Percentiles rank a stretch among this genome's conserved stretches.
Evolutionary conservation across 2,113 vertebrate species (phyloP).

Genomic region (Gobio gobio): DNA sequence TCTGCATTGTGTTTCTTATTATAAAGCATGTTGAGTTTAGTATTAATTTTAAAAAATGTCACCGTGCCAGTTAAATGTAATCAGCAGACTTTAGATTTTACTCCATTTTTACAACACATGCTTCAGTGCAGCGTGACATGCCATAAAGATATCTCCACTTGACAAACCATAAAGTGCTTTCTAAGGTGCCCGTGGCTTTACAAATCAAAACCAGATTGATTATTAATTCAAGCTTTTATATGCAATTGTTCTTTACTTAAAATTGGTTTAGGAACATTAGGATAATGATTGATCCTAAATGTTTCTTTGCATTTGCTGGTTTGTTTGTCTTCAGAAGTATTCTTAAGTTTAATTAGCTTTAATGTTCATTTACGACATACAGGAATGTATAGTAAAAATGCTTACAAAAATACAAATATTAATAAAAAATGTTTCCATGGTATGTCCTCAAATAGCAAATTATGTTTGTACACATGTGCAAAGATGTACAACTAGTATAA

Average conservation of each 20-base stretch:
- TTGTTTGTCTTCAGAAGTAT: neutral
- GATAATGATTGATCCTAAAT: neutral
- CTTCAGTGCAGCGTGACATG: neutral
- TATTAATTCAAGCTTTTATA: neutral
- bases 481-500: conserved; percentile 42
- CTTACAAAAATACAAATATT: neutral
- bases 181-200: neutral
- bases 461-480: neutral
- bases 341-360: neutral
- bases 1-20: neutral
- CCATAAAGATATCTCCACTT: neutral
- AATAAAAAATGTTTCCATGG: too few species aligned
- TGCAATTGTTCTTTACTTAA: neutral
- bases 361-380: too few species aligned
- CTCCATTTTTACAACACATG: neutral
- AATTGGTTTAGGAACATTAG: neutral
- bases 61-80: neutral
- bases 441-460: neutral
- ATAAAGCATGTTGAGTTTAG: neutral
- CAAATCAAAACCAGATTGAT: neutral
- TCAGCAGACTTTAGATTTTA: conserved; percentile 1
- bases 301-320: neutral
- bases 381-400: neutral
- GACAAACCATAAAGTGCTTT: neutral
- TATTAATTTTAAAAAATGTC: neutral